Conservation (phyloP, 1,140 invertebrate genomes). For the Rhagoletis zephyria region DNA sequence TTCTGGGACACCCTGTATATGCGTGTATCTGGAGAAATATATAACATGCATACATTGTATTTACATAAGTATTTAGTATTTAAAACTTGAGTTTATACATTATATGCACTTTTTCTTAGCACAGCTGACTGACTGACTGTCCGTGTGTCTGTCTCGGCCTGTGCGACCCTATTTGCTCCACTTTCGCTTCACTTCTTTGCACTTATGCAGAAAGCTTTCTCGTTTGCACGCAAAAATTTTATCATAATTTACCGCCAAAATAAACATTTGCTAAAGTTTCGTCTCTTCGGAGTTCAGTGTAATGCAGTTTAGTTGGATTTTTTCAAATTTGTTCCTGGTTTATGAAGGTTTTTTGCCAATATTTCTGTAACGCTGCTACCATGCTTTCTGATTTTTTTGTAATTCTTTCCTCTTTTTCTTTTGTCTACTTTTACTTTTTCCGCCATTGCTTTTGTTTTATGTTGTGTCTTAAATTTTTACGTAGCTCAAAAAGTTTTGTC, state of each 20-base stretch:
- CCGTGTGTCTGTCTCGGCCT: neutral
- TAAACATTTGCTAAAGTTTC: constrained; percentile 50
- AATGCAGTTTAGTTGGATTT: neutral
- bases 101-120: neutral
- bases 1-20: too few species aligned
- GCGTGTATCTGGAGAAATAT: neutral
- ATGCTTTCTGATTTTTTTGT: neutral
- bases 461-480: constrained; percentile 40
- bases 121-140: neutral
- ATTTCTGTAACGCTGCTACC: neutral
- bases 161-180: neutral
- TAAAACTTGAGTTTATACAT: neutral
- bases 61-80: neutral
- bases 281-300: neutral
- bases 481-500: constrained; percentile 13
- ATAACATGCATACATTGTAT: neutral
- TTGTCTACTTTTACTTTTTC: constrained; percentile 10
- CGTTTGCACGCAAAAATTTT: neutral
- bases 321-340: constrained; percentile 22
- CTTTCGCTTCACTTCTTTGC: neutral
- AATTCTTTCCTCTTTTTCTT: constrained; percentile 20
- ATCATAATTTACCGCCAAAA: constrained; percentile 46
- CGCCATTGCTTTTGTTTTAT: constrained; percentile 45
- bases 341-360: neutral
- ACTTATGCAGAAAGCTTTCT: neutral